Percentiles rank a stretch among this genome's conserved stretches.
phyloP scores from a whole-genome alignment of 2,797 vertebrate species.

The Scarus forsteni region DNA sequence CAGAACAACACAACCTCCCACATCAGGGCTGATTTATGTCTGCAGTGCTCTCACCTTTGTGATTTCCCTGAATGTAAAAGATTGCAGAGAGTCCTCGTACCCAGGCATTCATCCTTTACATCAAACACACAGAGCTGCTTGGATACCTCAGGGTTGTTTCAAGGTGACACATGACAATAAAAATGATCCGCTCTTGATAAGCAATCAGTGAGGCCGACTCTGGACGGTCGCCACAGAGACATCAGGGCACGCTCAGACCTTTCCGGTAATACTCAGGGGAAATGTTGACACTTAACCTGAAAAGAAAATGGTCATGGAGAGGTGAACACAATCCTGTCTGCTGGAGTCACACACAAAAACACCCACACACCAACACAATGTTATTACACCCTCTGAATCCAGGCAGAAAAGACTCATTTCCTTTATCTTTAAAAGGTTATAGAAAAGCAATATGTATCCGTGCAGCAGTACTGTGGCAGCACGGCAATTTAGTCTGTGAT shows the following conservation, averaged over 20 bases:
- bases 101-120: constrained; percentile 19
- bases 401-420: constrained; percentile 15
- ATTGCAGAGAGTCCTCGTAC: not conserved
- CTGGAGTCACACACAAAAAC: constrained; percentile 28
- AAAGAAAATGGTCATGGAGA: constrained; percentile 52
- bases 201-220: constrained; percentile 51
- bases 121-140: constrained; percentile 9
- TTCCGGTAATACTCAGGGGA: constrained; percentile 29
- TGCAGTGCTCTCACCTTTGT: too few relatives aligned
- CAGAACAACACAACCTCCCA: not conserved
- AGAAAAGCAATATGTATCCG: constrained; percentile 43
- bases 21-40: not conserved
- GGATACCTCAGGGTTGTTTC: constrained; percentile 32
- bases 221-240: constrained; percentile 42
- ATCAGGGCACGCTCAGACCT: constrained; percentile 25
- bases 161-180: constrained; percentile 51
- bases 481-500: constrained; percentile 27
- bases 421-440: constrained; percentile 50
- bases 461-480: constrained; percentile 28
- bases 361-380: not conserved
- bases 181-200: constrained; percentile 41
- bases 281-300: constrained; percentile 54
- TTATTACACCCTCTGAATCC: constrained; percentile 40
- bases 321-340: constrained; percentile 39
- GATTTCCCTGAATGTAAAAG: too few relatives aligned